Evolutionary conservation across 2,888 invertebrate species (phyloP).

Genomic region (Drosophila neonasuta): DNA sequence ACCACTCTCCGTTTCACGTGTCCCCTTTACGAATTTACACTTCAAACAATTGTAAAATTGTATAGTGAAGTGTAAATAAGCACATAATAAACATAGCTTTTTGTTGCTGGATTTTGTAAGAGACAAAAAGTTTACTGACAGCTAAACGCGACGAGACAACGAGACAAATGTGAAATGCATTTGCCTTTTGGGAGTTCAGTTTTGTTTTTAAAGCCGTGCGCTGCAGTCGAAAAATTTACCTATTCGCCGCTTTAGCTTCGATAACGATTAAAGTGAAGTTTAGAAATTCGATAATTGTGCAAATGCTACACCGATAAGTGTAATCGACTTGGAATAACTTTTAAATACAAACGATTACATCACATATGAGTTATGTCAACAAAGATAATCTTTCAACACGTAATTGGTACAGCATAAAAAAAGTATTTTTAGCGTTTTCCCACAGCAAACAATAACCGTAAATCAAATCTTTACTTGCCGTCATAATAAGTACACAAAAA

Average conservation of each 20-base stretch:
- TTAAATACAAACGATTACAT: neutral
- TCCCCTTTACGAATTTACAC: slow-evolving; percentile 70
- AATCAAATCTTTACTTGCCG: slow-evolving; percentile 1
- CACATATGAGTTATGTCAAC: neutral
- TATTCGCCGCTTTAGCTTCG: slow-evolving; percentile 1
- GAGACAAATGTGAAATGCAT: slow-evolving; percentile 45
- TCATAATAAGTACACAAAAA: slow-evolving; percentile 14
- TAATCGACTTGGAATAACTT: neutral
- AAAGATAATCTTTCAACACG: slow-evolving; percentile 3
- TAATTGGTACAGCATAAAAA: slow-evolving; percentile 14
- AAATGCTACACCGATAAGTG: neutral
- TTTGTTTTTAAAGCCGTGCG: slow-evolving; percentile 56
- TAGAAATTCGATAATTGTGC: neutral
- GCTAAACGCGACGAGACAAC: slow-evolving; percentile 27
- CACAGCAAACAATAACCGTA: slow-evolving; percentile 22
- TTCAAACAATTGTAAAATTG: slow-evolving; percentile 72
- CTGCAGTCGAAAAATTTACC: slow-evolving; percentile 50
- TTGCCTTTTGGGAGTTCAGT: slow-evolving; percentile 52
- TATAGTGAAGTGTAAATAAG: slow-evolving; percentile 63
- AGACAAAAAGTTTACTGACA: slow-evolving; percentile 41
- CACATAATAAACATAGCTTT: slow-evolving; percentile 61
- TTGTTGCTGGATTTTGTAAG: slow-evolving; percentile 55
- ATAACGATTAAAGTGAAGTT: slow-evolving; percentile 15
- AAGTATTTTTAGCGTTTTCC: slow-evolving; percentile 20
- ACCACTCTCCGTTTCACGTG: slow-evolving; percentile 43